Evolutionary conservation across 2,797 vertebrate genomes (phyloP).

Genomic region (Molossus alvarezi): DNA sequence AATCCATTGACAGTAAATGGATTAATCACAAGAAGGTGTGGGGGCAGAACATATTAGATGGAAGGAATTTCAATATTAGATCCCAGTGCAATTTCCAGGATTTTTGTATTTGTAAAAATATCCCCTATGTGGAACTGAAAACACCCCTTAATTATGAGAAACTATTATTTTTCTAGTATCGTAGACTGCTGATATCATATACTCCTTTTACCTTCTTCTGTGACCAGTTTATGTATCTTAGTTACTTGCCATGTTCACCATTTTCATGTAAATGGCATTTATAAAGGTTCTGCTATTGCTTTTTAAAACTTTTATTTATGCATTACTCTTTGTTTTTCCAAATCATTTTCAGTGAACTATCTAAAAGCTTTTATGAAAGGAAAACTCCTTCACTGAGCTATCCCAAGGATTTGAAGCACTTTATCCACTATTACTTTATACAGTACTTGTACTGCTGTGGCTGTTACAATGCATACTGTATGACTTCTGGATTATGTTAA

Average conservation of each 20-base stretch:
- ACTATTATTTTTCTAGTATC: not conserved
- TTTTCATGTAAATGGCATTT: slow-evolving; percentile 84
- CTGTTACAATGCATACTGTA: slow-evolving; percentile 66
- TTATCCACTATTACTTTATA: slow-evolving; percentile 73
- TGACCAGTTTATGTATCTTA: slow-evolving; percentile 3
- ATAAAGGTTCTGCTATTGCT: slow-evolving; percentile 76
- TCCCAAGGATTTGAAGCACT: slow-evolving; percentile 66
- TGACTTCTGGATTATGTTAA: slow-evolving; percentile 84
- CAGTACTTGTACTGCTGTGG: slow-evolving; percentile 68
- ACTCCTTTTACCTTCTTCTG: not conserved
- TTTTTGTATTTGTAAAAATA: slow-evolving; percentile 14
- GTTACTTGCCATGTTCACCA: slow-evolving; percentile 56
- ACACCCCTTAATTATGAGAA: not conserved
- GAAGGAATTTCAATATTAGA: not conserved
- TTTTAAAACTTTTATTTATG: slow-evolving; percentile 78
- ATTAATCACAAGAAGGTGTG: not conserved
- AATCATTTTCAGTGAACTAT: slow-evolving; percentile 81
- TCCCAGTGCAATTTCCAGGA: not conserved
- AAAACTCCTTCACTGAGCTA: slow-evolving; percentile 60
- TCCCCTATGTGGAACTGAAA: not conserved
- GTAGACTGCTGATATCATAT: not conserved
- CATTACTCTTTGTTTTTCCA: slow-evolving; percentile 72
- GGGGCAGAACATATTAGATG: not conserved
- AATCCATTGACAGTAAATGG: not conserved
- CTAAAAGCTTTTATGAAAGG: slow-evolving; percentile 83